Base-by-base conservation (phyloP, 2,113 vertebrate genomes). In the Morone saxatilis region DNA sequence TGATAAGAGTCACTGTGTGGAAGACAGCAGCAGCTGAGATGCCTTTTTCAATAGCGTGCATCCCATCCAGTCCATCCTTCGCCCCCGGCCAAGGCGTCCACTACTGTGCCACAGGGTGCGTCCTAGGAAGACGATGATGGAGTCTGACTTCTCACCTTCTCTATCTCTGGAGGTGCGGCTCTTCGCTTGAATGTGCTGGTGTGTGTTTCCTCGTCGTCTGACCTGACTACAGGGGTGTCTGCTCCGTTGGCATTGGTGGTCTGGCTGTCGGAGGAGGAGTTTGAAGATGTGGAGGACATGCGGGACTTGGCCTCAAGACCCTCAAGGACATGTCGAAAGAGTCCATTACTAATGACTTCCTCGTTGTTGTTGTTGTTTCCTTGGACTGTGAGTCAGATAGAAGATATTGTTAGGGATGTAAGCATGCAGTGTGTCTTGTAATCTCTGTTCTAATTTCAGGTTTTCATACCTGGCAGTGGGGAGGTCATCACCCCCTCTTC, bases 271-370 rank as follows among this genome's bases (percentile, higher is more conserved):
- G 91, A 90, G 76, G 96, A 97, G 54, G 96, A 97, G 65, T 83
- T 93, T 0, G 97, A 99, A 62, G 97, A 98, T 0, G 96, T 97
- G 78, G 98, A 99, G 1, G 96, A 97, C 83, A 96, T 94, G 45
- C 97, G 96, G 20, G 96, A 96, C 74, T 96, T 97, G 41, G 93
- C 89, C 14, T 97, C 96, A 0, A 94, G 91, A 70, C 93, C 0
- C 0, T 56, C 88, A 13, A 96, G 94, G 80, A 96, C 93, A 40
- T 94, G 94, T 59, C 94, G 93, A 86, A 94, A 95, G 78, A 96
- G 94, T 77, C 96, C 96, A 41, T 96, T 95, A 48, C 88, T 87
- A 20, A 95, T 76, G 14, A 84, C 84, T 20, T 93, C 88, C 20
- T 94, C 88, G 0, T 82, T 75, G 66, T 87, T 90, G 63, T 87